Evolutionary conservation across 2,888 invertebrate genomes (phyloP), one percentile per base, ranked within the genome.

Genomic region (Drosophila demipolita): DNA sequence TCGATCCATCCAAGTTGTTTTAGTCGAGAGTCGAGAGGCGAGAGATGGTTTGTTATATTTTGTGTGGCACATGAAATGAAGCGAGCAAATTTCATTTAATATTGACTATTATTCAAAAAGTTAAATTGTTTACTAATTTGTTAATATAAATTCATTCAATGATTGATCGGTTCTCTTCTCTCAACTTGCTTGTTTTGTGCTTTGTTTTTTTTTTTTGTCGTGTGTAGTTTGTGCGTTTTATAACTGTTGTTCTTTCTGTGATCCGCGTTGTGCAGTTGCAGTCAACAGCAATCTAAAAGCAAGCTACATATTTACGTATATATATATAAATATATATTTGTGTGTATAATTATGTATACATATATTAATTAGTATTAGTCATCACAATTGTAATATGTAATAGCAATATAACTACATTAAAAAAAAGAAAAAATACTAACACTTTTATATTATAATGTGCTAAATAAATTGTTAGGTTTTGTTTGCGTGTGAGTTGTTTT

Each of bases 211-310:
- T 52, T 38, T 58, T 60, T 64, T 42, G 73, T 72, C 58, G 58
- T 63, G 73, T 73, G 58, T 59, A 57, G 45, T 15, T 62, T 53
- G 59, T 68, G 63, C 55, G 55, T 63, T 48, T 33, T 33, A 52
- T 64, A 38, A 38, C 20, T 15, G 45, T 50, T 42, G 50, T 57
- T 54, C 49, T 45, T 61, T 68, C 38, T 36, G 49, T 55, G 49
- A 49, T 49, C 57, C 62, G 63, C 62, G 69, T 11, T 33, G 70
- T 72, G 72, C 71, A 72, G 33, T 52, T 58, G 45, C 65, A 65
- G 73, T 60, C 70, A 72, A 72, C 72, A 64, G 71, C 64, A 58
- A 49, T 71, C 50, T 60, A 70, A 71, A 64, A 71, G 60, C 59
- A 53, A 54, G 40, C 62, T 52, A 58, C 50, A 69, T 69, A 61